phyloP scores from a whole-genome alignment of 2,797 vertebrate species.

The Periparus ater region DNA sequence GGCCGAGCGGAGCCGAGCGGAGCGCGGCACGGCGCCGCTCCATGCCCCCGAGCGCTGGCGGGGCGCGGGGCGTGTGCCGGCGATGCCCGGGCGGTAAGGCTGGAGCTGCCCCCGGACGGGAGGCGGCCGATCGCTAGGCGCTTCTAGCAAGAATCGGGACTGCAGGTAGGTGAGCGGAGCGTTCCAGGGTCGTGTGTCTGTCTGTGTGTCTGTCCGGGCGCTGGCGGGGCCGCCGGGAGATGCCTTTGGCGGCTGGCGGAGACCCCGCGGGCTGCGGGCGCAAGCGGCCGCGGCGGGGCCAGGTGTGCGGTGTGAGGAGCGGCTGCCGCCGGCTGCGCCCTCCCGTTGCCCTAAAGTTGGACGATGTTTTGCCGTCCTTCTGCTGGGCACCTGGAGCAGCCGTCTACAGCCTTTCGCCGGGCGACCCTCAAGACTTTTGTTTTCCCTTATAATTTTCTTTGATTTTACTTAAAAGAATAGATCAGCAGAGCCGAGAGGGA shows the following conservation, averaged over 20 bases:
- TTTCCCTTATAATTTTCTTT: background rate
- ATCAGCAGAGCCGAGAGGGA: background rate
- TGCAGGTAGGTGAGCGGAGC: conserved; percentile 77
- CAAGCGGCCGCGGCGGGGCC: background rate
- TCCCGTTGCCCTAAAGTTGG: background rate
- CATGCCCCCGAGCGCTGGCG: conserved; percentile 66
- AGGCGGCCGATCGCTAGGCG: conserved; percentile 77
- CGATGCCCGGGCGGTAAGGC: conserved; percentile 81
- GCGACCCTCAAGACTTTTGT: background rate
- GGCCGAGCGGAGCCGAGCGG: background rate
- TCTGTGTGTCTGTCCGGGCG: background rate
- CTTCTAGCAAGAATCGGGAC: conserved; percentile 80
- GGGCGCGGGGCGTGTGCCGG: conserved; percentile 77
- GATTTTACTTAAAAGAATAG: background rate
- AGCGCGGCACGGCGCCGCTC: background rate
- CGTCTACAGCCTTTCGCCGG: background rate
- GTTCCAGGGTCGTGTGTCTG: background rate
- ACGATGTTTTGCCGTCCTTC: background rate
- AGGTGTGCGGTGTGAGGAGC: background rate
- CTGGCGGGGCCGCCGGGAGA: background rate
- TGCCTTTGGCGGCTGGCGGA: background rate
- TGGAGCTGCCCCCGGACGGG: conserved; percentile 67
- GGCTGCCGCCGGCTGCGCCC: background rate
- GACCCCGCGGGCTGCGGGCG: background rate
- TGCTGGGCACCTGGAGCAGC: background rate